These are phyloP conservation scores for Ptychobarbus kaznakovi DNA, from an alignment of 2,797 vertebrate species.

Conservation along the genomic window DNA sequence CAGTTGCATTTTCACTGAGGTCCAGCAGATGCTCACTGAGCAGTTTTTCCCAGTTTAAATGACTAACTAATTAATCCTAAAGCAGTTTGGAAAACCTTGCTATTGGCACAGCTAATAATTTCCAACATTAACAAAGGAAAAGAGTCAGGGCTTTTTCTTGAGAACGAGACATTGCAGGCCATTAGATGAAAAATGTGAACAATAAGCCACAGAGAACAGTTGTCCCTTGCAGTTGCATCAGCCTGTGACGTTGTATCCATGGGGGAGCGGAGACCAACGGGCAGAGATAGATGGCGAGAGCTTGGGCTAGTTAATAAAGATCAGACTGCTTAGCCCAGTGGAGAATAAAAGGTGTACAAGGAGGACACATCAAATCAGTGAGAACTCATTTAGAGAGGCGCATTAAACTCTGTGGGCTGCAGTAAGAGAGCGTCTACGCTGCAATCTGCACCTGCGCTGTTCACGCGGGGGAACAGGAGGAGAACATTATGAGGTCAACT, in stretches of 20 bases:
- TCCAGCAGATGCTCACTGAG: slow-evolving; percentile 6
- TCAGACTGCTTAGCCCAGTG: slow-evolving; percentile 60
- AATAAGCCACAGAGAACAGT: slow-evolving; percentile 28
- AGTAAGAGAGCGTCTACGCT: background rate
- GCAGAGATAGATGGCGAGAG: slow-evolving; percentile 61
- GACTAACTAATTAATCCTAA: slow-evolving; percentile 21
- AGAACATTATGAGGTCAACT: slow-evolving; percentile 58
- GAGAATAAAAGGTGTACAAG: slow-evolving; percentile 57
- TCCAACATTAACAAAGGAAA: slow-evolving; percentile 36
- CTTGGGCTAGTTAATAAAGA: slow-evolving; percentile 64
- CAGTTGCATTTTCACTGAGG: background rate
- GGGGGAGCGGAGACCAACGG: slow-evolving; percentile 52
- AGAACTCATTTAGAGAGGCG: slow-evolving; percentile 57
- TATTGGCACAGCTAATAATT: slow-evolving; percentile 34
- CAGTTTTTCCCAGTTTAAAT: slow-evolving; percentile 6
- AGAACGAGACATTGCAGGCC: slow-evolving; percentile 24
- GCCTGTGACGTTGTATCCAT: slow-evolving; percentile 50
- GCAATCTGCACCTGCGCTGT: slow-evolving; percentile 49
- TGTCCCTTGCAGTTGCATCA: slow-evolving; percentile 46
- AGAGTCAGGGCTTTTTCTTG: slow-evolving; percentile 33
- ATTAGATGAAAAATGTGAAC: slow-evolving; percentile 53
- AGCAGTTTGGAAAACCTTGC: slow-evolving; percentile 2
- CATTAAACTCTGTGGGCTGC: slow-evolving; percentile 46
- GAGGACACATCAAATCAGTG: slow-evolving; percentile 55
- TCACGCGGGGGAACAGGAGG: slow-evolving; percentile 37